Evolutionary conservation across 2,113 vertebrate genomes (phyloP).

Genomic region (Pollachius pollachius): DNA sequence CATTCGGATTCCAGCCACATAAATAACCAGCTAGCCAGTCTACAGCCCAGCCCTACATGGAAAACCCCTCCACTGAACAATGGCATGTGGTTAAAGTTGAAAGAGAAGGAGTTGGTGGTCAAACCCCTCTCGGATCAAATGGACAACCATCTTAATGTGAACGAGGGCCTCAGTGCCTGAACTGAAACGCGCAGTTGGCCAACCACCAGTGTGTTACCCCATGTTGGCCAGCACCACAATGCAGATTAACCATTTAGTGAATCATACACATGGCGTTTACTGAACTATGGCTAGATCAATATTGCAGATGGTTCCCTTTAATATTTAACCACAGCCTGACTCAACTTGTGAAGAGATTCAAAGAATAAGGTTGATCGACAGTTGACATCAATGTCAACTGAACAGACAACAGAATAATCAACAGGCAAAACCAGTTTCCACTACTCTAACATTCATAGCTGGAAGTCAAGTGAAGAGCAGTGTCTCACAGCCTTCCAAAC

Average conservation of each 20-base stretch:
- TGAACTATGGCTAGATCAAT: constrained; percentile 23
- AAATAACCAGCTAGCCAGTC: too few relatives aligned
- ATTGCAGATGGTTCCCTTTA: constrained; percentile 31
- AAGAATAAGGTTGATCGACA: constrained; percentile 9
- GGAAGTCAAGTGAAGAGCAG: too few relatives aligned
- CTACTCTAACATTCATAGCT: not conserved
- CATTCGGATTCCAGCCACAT: too few relatives aligned
- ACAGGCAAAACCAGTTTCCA: not conserved
- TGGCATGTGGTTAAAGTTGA: too few relatives aligned
- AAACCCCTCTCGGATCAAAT: too few relatives aligned
- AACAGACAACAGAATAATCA: constrained; percentile 6
- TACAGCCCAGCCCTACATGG: too few relatives aligned
- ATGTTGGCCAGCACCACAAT: not conserved
- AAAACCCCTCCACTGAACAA: not conserved
- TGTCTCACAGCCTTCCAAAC: too few relatives aligned
- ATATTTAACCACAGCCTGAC: constrained; percentile 33
- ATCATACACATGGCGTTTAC: constrained; percentile 10
- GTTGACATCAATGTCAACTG: constrained; percentile 6
- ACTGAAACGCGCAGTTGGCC: too few relatives aligned
- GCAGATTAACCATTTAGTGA: constrained; percentile 12
- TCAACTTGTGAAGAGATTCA: constrained; percentile 7
- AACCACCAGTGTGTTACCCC: too few relatives aligned
- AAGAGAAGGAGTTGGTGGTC: too few relatives aligned
- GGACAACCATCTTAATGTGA: too few relatives aligned
- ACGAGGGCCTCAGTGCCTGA: too few relatives aligned